These are phyloP conservation scores for Palaemon carinicauda DNA, from an alignment of 1,140 invertebrate genomes.

Conservation along the genomic window DNA sequence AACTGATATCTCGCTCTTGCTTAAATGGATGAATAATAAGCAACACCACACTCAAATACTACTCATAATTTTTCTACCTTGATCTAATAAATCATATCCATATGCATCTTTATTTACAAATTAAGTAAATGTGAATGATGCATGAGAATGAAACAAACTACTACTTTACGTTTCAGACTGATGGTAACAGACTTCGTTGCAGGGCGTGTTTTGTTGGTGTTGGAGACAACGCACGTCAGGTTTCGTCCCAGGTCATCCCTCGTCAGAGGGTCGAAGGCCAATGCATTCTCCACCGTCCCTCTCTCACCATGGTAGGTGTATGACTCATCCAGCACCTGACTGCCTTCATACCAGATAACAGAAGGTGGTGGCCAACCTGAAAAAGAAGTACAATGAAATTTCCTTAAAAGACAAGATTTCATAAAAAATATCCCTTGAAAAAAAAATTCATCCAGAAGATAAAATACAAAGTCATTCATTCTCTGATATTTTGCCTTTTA, in stretches of 20 bases:
- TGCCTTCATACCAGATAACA: constrained; percentile 61
- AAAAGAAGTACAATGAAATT: background rate
- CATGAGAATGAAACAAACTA: background rate
- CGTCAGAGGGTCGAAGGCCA: constrained; percentile 59
- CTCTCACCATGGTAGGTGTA: constrained; percentile 64
- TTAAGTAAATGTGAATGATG: background rate
- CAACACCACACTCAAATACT: too few relatives aligned
- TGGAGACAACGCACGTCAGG: constrained; percentile 62
- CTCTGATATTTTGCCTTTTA: too few relatives aligned
- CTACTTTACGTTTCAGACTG: constrained; percentile 62
- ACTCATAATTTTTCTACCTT: too few relatives aligned
- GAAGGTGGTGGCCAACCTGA: constrained; percentile 36
- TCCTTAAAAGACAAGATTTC: too few relatives aligned
- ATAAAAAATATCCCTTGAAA: too few relatives aligned
- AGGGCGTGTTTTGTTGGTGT: constrained; percentile 61
- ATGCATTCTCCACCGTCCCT: constrained; percentile 61
- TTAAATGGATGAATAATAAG: background rate
- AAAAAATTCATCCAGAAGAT: too few relatives aligned
- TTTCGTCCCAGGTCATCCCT: constrained; percentile 61
- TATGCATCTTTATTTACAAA: background rate
- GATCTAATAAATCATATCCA: too few relatives aligned
- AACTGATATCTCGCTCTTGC: too few relatives aligned
- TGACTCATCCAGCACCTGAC: constrained; percentile 62
- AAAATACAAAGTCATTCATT: too few relatives aligned
- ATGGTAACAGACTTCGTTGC: constrained; percentile 60